Evolutionary conservation across 2,888 invertebrate genomes (phyloP).

Genomic region (Philhelius pedissequus): DNA sequence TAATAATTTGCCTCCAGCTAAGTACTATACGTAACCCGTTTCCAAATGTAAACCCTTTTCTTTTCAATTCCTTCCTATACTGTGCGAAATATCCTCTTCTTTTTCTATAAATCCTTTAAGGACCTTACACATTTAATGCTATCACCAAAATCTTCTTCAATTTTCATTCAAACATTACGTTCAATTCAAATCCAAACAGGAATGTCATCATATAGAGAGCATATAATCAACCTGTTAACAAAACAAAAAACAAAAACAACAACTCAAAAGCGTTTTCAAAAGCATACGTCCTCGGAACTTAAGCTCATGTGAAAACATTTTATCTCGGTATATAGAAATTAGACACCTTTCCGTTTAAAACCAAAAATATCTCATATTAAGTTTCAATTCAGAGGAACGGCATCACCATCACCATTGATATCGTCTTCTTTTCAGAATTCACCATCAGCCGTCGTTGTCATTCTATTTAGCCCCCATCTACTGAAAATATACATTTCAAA

Average conservation of each 20-base stretch:
- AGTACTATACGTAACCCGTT: no score
- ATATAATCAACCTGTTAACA: background rate
- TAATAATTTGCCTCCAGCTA: no score
- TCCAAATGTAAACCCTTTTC: no score
- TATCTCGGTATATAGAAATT: no score
- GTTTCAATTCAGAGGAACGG: background rate
- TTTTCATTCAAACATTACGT: background rate
- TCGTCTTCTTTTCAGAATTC: background rate
- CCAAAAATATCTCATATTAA: background rate
- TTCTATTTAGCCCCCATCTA: background rate
- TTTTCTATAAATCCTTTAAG: background rate
- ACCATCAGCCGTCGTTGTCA: background rate
- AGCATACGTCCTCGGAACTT: background rate
- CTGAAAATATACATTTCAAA: background rate
- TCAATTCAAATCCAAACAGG: background rate
- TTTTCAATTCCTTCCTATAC: no score
- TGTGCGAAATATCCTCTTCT: no score
- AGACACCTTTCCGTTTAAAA: background rate
- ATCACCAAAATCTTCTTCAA: background rate
- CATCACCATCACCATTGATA: background rate
- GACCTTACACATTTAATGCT: background rate
- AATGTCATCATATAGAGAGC: background rate
- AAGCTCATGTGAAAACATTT: background rate
- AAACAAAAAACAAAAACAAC: background rate
- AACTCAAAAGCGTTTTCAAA: background rate